These are phyloP conservation scores for Volucella bombylans DNA, from an alignment of 2,888 invertebrate genomes.

Conservation along the genomic window DNA sequence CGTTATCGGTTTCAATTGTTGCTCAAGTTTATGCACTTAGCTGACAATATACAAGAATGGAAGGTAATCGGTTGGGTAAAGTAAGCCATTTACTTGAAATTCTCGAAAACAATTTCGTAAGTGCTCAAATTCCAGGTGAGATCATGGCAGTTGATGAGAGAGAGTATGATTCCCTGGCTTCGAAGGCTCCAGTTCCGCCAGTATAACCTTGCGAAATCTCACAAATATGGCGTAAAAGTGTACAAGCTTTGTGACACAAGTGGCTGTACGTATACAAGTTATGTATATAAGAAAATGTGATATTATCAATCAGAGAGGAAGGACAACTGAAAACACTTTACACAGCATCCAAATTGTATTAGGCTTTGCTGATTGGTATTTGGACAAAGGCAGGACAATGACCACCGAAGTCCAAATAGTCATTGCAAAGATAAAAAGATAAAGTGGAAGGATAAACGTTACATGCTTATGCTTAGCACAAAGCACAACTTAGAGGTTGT, in stretches of 20 bases:
- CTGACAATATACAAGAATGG: neutral
- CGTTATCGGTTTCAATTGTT: no score
- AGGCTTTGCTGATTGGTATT: no score
- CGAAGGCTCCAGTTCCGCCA: neutral
- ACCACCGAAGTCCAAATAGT: neutral
- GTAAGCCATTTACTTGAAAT: neutral
- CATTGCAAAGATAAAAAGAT: neutral
- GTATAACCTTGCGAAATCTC: neutral
- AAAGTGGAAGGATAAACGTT: neutral
- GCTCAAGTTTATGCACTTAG: constrained; percentile 8
- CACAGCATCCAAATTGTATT: no score
- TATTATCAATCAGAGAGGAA: no score
- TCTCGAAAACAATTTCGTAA: neutral
- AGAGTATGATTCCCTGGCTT: constrained; percentile 19
- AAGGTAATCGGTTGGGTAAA: neutral
- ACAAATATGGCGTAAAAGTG: no score
- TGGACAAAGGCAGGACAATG: no score
- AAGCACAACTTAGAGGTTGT: neutral
- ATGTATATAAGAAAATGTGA: neutral
- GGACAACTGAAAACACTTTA: no score
- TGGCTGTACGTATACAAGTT: constrained; percentile 7
- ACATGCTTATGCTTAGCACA: neutral
- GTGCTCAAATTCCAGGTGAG: constrained; percentile 20
- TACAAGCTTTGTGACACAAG: neutral
- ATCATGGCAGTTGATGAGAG: constrained; percentile 41